Evolutionary conservation across 2,113 vertebrate species (phyloP), one percentile per base, ranked within the genome.

Genomic region (Typhlomys cinereus): DNA sequence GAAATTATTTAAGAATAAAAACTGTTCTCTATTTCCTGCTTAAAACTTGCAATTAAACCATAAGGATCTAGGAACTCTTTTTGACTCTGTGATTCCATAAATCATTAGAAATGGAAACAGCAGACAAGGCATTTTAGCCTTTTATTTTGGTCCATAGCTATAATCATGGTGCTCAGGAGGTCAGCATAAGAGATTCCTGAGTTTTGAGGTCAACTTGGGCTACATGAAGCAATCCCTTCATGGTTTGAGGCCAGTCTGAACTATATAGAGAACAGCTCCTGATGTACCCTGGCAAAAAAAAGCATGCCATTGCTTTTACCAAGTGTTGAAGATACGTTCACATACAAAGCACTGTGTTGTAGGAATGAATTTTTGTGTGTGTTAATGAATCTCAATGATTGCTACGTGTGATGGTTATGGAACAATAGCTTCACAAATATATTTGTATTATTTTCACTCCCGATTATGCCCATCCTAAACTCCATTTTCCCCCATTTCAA

Each of bases 1-100:
- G 12, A 8, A 92, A 88, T 92, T 92, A 85, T 50, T 92, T 54
- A 25, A 76, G 44, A 74, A 87, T 86, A 74, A 91, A 89, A 64
- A 74, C 74, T 74, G 1, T 39, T 50, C 25, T 61, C 21, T 78
- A 1, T 67, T 10, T 29, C 29, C 13, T 82, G 34, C 8, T 54
- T 66, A 34, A 69, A 84, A 36, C 34, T n/a, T n/a, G 21, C 11
- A 48, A 21, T 87, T 71, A 21, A 29, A 52, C 59, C 52, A 13
- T 31, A 31, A 57, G 52, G 62, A 10, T 21, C 31, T 17, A 39
- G 3, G 67, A 59, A 13, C 57, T 41, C 31, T 48, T 70, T 79
- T 70, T 69, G 39, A 36, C n/a, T 82, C 78, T 82, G 2, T 66
- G 70, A 85, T 62, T 73, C 34, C 31, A 2, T 78, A n/a, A 78